phyloP scores from a whole-genome alignment of 92 coral and sea anemone species.

The Porites evermanni region DNA sequence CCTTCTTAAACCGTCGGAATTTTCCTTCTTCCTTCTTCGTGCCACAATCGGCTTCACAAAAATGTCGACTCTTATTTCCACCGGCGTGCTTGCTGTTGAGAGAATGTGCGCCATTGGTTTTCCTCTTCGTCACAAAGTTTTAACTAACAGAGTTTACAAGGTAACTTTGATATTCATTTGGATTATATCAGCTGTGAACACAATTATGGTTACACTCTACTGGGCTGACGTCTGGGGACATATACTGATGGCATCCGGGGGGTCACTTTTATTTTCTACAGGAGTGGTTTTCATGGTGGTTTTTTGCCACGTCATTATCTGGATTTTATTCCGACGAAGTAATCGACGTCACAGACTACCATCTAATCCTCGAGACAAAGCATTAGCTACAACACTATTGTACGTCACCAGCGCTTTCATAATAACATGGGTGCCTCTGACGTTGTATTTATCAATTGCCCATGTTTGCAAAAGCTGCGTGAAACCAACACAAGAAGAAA shows the following conservation, averaged over 20 bases:
- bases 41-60: not conserved
- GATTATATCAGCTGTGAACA: not conserved
- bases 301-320: not conserved
- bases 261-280: not conserved
- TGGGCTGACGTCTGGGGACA: not conserved
- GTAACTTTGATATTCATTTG: not conserved
- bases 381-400: not conserved
- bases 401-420: not conserved
- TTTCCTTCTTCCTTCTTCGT: not conserved
- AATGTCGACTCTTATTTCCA: not conserved
- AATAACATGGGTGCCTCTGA: not conserved
- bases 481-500: not conserved
- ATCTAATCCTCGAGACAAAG: not conserved
- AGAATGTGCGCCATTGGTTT: conserved; percentile 18
- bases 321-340: conserved; percentile 7
- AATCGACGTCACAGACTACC: not conserved
- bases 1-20: not conserved
- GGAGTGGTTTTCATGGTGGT: not conserved
- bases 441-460: not conserved
- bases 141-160: not conserved
- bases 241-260: no score
- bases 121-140: conserved; percentile 2
- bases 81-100: conserved; percentile 4
- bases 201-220: not conserved
- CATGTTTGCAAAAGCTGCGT: not conserved